Base-by-base conservation (phyloP, 2,113 vertebrate genomes). In the Planiliza haematocheilus region DNA sequence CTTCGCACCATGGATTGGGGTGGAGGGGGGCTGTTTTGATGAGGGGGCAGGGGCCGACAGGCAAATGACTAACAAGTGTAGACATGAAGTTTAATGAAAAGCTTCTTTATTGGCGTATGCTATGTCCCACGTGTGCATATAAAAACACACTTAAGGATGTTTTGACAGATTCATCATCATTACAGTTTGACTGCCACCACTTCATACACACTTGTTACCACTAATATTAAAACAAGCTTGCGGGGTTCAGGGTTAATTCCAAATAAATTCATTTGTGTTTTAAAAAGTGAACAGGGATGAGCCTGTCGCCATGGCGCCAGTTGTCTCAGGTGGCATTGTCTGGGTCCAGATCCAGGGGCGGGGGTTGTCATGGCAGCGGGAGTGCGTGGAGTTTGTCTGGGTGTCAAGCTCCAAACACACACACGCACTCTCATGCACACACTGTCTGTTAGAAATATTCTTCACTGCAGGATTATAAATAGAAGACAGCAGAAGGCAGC, bases 291-390 rank as follows among this genome's bases (percentile, higher is more conserved):
- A 43, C 21, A 51, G 11, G n/a, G 61, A 81, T 55, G 70, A 88
- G 76, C 46, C 63, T 70, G 82, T 85, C 81, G 16, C 81, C 75
- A 83, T 90, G 87, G 83, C 61, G 49, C 86, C 77, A 70, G 50
- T 73, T 79, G 81, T 87, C 91, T 91, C 88, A 84, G 85, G 88
- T 91, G 86, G 84, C 74, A 56, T 81, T 87, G 80, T 87, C 86
- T 88, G 86, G 64, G 76, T 83, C 86, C 77, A 72, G 63, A 89
- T 83, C 85, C 3, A 68, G 88, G 79, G 89, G 78, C n/a, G 70
- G 53, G 75, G 69, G 88, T 91, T 91, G 90, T 87, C 87, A 91
- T 88, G 83, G 90, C 71, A 91, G 89, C 90, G 73, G 59, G 43
- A 72, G 72, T 34, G 20, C 77, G 76, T 78, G 57, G 69, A 69